phyloP scores from a whole-genome alignment of 2,113 vertebrate genomes.

The Marcusenius ussheri region DNA sequence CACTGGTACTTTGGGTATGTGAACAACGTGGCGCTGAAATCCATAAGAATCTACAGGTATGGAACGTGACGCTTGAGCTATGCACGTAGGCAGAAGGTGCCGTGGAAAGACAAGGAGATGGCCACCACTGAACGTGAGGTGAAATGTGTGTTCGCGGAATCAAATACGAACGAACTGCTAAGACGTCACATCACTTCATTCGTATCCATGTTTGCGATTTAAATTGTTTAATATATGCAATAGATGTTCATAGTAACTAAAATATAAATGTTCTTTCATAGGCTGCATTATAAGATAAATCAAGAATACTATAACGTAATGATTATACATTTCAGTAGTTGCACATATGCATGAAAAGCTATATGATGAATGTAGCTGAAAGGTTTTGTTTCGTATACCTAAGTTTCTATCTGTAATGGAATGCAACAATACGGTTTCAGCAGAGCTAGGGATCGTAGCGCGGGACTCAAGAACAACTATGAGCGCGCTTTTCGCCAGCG shows the following conservation, averaged over 20 bases:
- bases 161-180: neutral
- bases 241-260: neutral
- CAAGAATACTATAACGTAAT: neutral
- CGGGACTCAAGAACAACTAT: neutral
- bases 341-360: neutral
- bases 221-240: neutral
- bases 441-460: neutral
- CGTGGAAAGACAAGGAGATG: neutral
- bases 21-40: neutral
- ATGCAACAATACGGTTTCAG: neutral
- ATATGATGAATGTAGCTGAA: neutral
- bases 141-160: neutral
- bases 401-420: neutral
- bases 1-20: neutral
- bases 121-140: neutral
- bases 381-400: neutral
- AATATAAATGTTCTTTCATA: neutral
- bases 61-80: neutral
- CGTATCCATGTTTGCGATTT: neutral
- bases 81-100: neutral
- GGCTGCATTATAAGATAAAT: neutral
- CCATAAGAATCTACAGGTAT: constrained; percentile 4
- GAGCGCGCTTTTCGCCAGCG: neutral
- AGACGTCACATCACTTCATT: neutral
- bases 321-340: neutral